A percentile compares a stretch with the other conserved stretches of the same genome.
Evolutionary conservation across 2,888 invertebrate species (phyloP).

Genomic region (Taenaris catops): DNA sequence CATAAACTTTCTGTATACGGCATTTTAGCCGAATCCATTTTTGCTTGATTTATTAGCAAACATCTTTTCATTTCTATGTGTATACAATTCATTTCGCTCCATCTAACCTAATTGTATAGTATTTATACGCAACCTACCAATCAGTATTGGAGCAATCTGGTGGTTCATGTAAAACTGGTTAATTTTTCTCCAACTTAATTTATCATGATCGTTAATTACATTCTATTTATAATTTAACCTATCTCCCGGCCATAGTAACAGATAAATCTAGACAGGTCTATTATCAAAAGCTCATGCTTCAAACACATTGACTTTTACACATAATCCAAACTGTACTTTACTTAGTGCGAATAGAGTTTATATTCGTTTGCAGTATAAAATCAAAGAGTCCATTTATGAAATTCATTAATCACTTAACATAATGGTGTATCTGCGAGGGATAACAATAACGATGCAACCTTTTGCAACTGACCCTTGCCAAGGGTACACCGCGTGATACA

Average conservation of each 20-base stretch:
- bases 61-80: too few species aligned
- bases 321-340: conserved; percentile 2
- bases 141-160: too few species aligned
- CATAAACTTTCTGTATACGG: too few species aligned
- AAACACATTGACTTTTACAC: neutral
- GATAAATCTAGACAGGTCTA: conserved; percentile 6
- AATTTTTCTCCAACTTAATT: too few species aligned
- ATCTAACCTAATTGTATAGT: too few species aligned
- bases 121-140: too few species aligned
- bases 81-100: too few species aligned
- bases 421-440: conserved; percentile 25
- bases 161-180: too few species aligned
- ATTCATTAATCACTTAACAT: conserved; percentile 28
- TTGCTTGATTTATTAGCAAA: too few species aligned
- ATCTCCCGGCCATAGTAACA: neutral
- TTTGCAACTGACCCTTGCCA: conserved; percentile 21
- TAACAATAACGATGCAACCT: conserved; percentile 26
- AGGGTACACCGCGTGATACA: conserved; percentile 20
- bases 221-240: neutral
- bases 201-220: too few species aligned
- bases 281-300: conserved; percentile 7
- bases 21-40: too few species aligned
- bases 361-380: neutral
- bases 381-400: conserved; percentile 18
- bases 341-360: neutral